A percentile compares a stretch with the other conserved stretches of the same genome.
Conservation (phyloP, 2,888 invertebrate genomes). For the Clitarchus hookeri region DNA sequence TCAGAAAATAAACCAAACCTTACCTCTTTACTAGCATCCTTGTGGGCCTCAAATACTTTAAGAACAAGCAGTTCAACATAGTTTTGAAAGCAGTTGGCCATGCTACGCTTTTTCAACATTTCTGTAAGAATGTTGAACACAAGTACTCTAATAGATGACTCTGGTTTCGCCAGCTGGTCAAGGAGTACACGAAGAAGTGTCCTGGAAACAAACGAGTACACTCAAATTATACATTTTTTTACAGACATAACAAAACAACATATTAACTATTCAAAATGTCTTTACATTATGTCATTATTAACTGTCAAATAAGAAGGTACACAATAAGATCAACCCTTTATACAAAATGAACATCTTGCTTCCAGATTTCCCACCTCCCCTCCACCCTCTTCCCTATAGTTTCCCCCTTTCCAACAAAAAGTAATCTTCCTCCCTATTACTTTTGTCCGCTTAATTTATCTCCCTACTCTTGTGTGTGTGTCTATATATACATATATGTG, state of each 20-base stretch:
- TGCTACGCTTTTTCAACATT: constrained; percentile 77
- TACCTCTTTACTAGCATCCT: constrained; percentile 59
- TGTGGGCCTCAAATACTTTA: constrained; percentile 87
- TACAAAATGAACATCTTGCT: no score
- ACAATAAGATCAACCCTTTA: no score
- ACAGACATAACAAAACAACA: no score
- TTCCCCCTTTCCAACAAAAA: no score
- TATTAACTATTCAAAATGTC: background rate
- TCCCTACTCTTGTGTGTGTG: no score
- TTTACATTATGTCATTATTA: background rate
- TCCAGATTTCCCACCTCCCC: no score
- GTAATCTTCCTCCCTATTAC: no score
- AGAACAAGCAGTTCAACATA: constrained; percentile 91
- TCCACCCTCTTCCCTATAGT: no score
- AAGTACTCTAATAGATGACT: constrained; percentile 54
- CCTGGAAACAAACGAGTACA: constrained; percentile 46
- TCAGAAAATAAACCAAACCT: background rate
- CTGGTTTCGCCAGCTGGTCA: constrained; percentile 70
- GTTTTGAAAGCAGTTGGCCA: constrained; percentile 79
- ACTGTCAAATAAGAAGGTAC: no score
- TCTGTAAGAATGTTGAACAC: constrained; percentile 75
- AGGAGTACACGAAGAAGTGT: constrained; percentile 72
- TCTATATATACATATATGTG: no score
- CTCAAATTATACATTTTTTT: background rate
- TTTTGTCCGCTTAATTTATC: no score